Evolutionary conservation across 2,113 vertebrate species (phyloP).

Genomic region (Cochlearius cochlearius): DNA sequence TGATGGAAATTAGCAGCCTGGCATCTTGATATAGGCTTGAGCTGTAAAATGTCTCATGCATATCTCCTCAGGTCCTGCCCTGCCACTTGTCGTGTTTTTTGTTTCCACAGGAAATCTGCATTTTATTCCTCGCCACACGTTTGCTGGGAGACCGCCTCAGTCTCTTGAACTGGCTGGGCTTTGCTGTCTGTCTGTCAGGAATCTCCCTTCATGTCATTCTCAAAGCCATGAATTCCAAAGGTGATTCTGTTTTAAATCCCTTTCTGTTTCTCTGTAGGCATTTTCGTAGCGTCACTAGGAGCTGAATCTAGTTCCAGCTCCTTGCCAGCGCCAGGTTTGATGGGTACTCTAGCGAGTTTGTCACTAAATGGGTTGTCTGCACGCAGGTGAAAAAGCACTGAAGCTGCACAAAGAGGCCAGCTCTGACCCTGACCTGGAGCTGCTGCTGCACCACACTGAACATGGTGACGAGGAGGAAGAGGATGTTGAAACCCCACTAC

Average conservation of each 20-base stretch:
- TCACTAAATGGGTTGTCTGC: background rate
- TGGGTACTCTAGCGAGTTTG: background rate
- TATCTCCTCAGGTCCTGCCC: background rate
- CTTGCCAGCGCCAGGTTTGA: rapidly evolving
- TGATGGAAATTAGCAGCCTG: background rate
- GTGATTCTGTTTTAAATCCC: constrained; percentile 63
- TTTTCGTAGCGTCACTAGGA: background rate
- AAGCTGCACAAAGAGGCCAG: constrained; percentile 66
- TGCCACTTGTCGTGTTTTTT: background rate
- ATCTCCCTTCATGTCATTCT: constrained; percentile 89
- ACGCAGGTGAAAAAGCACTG: constrained; percentile 49
- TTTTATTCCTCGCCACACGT: constrained; percentile 82
- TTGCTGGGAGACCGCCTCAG: constrained; percentile 87
- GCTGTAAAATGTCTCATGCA: background rate
- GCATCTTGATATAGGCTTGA: background rate
- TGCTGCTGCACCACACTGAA: constrained; percentile 76
- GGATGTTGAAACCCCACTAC: constrained; percentile 60
- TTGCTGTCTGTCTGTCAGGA: constrained; percentile 86
- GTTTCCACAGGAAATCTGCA: constrained; percentile 85
- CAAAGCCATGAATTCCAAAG: constrained; percentile 84
- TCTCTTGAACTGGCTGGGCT: constrained; percentile 89
- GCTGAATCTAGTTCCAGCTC: background rate
- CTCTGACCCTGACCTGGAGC: constrained; percentile 77
- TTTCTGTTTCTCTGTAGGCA: background rate
- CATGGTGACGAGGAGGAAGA: constrained; percentile 53